phyloP scores from a whole-genome alignment of 2,113 vertebrate genomes.

The Montifringilla adamsi region DNA sequence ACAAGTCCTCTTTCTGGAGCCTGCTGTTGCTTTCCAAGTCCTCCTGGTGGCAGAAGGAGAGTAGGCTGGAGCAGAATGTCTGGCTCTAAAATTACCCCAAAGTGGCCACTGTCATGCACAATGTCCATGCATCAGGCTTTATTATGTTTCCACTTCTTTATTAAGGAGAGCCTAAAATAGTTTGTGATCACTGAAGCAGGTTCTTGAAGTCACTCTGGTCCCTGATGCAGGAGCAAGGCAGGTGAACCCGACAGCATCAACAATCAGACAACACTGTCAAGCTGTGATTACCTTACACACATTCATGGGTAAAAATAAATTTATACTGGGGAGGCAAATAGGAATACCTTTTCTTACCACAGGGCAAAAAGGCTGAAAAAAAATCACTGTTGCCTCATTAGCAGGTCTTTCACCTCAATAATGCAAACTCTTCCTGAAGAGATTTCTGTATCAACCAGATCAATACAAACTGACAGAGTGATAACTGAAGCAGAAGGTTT shows the following conservation, averaged over 20 bases:
- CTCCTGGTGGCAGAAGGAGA: slow-evolving; percentile 1
- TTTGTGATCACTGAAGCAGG: background rate
- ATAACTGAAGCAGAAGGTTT: background rate
- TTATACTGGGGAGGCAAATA: background rate
- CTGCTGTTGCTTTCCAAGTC: background rate
- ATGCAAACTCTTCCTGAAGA: background rate
- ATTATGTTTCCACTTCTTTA: background rate
- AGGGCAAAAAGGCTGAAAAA: background rate
- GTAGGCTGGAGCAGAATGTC: background rate
- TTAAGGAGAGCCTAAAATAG: background rate
- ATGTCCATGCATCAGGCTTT: background rate
- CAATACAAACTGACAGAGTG: background rate
- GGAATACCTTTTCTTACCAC: background rate
- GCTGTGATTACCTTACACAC: background rate
- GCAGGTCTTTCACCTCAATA: background rate
- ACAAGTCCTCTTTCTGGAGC: background rate
- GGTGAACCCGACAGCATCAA: background rate
- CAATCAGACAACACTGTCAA: background rate
- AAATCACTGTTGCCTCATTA: background rate
- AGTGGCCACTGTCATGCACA: background rate
- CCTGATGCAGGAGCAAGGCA: background rate
- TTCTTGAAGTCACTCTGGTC: background rate
- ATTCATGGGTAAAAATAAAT: background rate
- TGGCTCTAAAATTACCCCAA: background rate
- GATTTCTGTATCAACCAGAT: background rate